Percentiles rank a stretch among this genome's conserved stretches.
phyloP scores from a whole-genome alignment of 2,888 invertebrate genomes.

The Caenorhabditis sp. region DNA sequence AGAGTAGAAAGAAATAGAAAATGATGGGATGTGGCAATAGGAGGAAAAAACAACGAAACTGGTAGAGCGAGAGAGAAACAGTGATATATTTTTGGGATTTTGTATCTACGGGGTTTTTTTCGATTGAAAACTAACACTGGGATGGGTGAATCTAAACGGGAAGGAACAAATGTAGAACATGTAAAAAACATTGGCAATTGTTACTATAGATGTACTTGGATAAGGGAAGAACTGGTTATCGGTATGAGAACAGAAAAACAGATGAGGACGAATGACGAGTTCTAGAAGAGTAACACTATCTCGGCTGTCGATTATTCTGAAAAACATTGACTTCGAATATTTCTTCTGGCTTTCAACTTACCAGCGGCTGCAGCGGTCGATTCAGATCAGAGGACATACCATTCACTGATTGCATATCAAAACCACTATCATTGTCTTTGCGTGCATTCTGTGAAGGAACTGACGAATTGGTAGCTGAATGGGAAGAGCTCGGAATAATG shows the following conservation, averaged over 20 bases:
- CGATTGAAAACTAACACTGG: constrained; percentile 42
- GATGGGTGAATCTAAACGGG: constrained; percentile 27
- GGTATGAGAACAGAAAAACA: constrained; percentile 45
- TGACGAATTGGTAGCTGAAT: not conserved
- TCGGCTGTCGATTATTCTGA: constrained; percentile 27
- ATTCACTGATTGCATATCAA: constrained; percentile 10
- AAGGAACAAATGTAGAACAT: constrained; percentile 10
- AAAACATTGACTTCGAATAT: not conserved
- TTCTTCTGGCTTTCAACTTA: not conserved
- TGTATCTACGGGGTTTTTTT: constrained; percentile 22
- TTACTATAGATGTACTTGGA: constrained; percentile 15
- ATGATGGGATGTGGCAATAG: constrained; percentile 8
- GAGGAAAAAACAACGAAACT: constrained; percentile 53
- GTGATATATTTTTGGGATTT: constrained; percentile 6
- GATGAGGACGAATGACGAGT: not conserved
- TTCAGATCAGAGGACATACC: not conserved
- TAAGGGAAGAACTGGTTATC: constrained; percentile 34
- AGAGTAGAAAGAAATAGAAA: constrained; percentile 25
- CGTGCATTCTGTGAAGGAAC: not conserved
- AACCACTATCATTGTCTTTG: constrained; percentile 38
- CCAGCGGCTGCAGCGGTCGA: constrained; percentile 29
- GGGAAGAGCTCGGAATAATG: not conserved
- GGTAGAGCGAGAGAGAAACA: constrained; percentile 30
- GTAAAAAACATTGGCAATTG: constrained; percentile 5
- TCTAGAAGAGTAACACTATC: constrained; percentile 8